These are phyloP conservation scores for Fulmarus glacialis DNA, from an alignment of 2,113 vertebrate species.

Conservation along the genomic window DNA sequence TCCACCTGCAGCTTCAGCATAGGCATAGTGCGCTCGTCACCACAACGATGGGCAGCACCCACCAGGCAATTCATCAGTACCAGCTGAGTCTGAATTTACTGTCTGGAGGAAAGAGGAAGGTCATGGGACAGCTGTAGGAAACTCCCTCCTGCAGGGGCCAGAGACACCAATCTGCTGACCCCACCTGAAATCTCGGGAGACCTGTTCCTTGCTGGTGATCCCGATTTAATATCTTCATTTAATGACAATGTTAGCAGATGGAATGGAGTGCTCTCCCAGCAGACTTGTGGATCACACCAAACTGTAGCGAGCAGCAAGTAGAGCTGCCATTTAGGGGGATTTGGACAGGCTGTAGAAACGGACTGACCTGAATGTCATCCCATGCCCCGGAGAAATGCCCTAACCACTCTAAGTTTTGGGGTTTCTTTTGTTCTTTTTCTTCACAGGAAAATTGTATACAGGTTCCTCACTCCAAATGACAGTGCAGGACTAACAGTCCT, in stretches of 20 bases:
- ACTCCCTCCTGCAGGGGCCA: not conserved
- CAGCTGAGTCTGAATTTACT: not conserved
- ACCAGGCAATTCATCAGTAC: not conserved
- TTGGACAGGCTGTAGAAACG: not conserved
- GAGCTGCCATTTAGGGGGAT: not conserved
- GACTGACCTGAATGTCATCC: not conserved
- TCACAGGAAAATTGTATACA: not conserved
- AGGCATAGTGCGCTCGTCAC: not conserved
- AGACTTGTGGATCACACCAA: not conserved
- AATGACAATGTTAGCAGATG: not conserved
- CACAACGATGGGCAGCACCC: not conserved
- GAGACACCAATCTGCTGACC: not conserved
- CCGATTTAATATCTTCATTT: not conserved
- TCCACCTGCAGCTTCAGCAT: not conserved
- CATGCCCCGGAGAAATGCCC: not conserved
- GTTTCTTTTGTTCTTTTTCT: not conserved
- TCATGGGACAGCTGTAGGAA: not conserved
- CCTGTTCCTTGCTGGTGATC: not conserved
- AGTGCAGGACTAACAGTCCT: not conserved
- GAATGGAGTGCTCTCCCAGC: not conserved
- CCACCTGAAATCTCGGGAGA: not conserved
- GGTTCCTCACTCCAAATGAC: not conserved
- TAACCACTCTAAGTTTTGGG: not conserved
- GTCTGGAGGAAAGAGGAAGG: not conserved
- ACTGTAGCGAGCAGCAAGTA: accelerated